Conservation (phyloP, 2,113 vertebrate genomes). For the Poecilia latipinna region DNA sequence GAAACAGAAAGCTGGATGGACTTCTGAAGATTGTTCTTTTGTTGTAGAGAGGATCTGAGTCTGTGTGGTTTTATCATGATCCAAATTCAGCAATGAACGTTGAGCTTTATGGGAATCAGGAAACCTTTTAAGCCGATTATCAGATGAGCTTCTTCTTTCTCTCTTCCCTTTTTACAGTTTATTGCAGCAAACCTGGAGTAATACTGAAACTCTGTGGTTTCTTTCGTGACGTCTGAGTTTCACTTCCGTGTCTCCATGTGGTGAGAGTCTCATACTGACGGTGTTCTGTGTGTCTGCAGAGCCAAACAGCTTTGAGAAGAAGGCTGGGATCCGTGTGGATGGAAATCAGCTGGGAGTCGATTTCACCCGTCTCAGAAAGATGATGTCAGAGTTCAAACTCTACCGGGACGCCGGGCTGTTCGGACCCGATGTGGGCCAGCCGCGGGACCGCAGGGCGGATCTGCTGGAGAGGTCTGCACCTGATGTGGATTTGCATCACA, state of each 20-base stretch:
- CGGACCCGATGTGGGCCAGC: slow-evolving; percentile 90
- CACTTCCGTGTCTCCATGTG: slow-evolving; percentile 2
- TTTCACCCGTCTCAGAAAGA: slow-evolving; percentile 82
- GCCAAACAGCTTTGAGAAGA: slow-evolving; percentile 94
- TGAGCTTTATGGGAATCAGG: neutral
- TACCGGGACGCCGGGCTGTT: slow-evolving; percentile 83
- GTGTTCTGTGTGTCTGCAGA: slow-evolving; percentile 75
- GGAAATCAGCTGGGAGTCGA: slow-evolving; percentile 91
- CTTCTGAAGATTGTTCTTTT: too few species aligned
- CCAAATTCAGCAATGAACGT: neutral
- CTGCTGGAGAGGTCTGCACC: slow-evolving; percentile 85
- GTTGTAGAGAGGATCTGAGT: too few species aligned
- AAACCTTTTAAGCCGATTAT: neutral
- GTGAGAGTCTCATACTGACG: neutral
- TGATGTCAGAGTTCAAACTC: slow-evolving; percentile 79
- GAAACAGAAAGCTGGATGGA: too few species aligned
- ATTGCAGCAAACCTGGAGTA: neutral
- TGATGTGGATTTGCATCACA: neutral
- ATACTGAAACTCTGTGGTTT: neutral
- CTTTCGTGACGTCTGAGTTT: slow-evolving; percentile 3
- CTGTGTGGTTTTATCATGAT: too few species aligned
- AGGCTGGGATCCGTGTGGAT: slow-evolving; percentile 84
- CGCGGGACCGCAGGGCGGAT: slow-evolving; percentile 73
- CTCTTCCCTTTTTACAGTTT: neutral
- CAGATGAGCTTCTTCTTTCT: neutral